phyloP scores from a whole-genome alignment of 2,888 invertebrate species.

The Aquatica leii region DNA sequence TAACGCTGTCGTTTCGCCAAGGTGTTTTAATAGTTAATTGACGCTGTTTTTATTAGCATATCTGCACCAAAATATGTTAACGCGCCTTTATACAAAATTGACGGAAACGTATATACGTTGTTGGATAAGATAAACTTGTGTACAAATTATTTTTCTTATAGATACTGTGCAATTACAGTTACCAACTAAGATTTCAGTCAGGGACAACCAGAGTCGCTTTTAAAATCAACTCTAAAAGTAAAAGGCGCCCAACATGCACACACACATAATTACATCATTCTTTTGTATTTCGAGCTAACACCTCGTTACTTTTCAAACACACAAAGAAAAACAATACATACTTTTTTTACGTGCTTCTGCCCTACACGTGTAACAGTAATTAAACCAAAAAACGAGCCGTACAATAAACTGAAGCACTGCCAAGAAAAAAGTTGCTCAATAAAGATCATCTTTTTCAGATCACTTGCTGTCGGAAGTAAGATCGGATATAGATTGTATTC shows the following conservation, averaged over 20 bases:
- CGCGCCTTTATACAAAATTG: not conserved
- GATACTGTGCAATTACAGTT: not conserved
- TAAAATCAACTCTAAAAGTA: not conserved
- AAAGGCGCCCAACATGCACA: not conserved
- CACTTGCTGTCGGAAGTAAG: conserved; percentile 91
- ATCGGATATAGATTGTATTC: conserved; percentile 91
- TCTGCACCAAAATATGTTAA: too few species aligned
- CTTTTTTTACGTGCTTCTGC: too few species aligned
- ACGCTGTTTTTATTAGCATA: too few species aligned
- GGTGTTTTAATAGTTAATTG: conserved; percentile 33
- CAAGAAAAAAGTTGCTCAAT: not conserved
- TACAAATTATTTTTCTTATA: conserved; percentile 8
- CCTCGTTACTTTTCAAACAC: too few species aligned
- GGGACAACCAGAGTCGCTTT: not conserved
- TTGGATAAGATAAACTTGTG: conserved; percentile 18
- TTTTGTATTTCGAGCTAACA: too few species aligned
- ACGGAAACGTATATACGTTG: not conserved
- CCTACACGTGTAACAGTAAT: too few species aligned
- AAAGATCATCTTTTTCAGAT: conserved; percentile 65
- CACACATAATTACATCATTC: too few species aligned
- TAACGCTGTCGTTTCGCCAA: conserved; percentile 15
- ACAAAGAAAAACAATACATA: too few species aligned
- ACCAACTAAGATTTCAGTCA: not conserved
- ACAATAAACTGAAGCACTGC: too few species aligned
- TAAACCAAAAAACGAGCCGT: too few species aligned